These are phyloP conservation scores for Ferrisia virgata DNA, from an alignment of 2,888 invertebrate genomes.

Conservation along the genomic window DNA sequence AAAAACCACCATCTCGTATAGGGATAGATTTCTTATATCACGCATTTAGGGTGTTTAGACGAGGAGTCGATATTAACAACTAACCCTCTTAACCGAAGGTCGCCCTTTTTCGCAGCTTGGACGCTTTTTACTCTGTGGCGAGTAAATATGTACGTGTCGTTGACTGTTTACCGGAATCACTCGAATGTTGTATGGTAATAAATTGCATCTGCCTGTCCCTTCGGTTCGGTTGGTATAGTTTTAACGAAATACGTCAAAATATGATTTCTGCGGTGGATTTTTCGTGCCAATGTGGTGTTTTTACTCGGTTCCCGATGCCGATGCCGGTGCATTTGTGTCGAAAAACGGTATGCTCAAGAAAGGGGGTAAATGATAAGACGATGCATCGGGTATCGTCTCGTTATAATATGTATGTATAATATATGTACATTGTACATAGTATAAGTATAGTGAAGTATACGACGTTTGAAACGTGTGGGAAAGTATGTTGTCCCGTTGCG, in stretches of 20 bases:
- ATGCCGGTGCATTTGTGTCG: neutral
- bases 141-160: conserved; percentile 44
- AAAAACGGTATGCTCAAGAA: neutral
- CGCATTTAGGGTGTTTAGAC: neutral
- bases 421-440: no score
- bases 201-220: conserved; percentile 43
- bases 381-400: neutral
- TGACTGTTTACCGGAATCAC: conserved; percentile 42
- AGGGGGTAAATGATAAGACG: neutral
- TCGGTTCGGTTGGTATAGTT: neutral
- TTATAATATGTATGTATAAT: no score
- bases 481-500: neutral
- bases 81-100: conserved; percentile 21
- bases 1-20: neutral
- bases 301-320: neutral
- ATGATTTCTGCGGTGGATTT: neutral
- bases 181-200: conserved; percentile 41
- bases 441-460: no score
- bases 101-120: neutral
- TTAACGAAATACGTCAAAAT: neutral
- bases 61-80: conserved; percentile 2
- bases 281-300: neutral
- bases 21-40: neutral
- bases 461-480: neutral
- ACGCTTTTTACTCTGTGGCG: neutral